Percentiles rank a stretch among this genome's conserved stretches.
Evolutionary conservation across 2,113 vertebrate species (phyloP).

Genomic region (Ondatra zibethicus): DNA sequence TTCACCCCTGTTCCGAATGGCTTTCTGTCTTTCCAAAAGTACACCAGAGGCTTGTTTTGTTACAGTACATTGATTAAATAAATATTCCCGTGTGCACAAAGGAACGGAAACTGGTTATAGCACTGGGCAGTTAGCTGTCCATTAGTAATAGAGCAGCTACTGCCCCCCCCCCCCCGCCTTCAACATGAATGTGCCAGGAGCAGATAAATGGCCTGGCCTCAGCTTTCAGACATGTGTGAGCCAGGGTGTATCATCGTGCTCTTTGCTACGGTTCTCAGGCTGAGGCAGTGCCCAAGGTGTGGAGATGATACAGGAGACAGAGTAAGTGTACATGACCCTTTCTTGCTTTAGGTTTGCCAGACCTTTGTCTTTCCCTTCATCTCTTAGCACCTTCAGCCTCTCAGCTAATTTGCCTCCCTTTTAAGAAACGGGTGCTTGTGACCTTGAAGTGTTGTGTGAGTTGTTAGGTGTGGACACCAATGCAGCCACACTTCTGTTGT

Average conservation of each 20-base stretch:
- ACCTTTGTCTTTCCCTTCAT: conserved; percentile 54
- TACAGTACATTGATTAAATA: conserved; percentile 87
- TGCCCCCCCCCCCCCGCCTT: not conserved
- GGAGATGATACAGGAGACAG: conserved; percentile 9
- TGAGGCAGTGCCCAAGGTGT: not conserved
- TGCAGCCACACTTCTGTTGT: not conserved
- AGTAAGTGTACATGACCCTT: not conserved
- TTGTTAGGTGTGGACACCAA: not conserved
- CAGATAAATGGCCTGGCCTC: conserved; percentile 53
- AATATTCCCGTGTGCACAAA: conserved; percentile 85
- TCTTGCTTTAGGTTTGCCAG: conserved; percentile 28
- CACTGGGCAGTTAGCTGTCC: conserved; percentile 81
- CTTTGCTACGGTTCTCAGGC: not conserved
- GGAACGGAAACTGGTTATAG: conserved; percentile 81
- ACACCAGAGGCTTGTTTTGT: conserved; percentile 85
- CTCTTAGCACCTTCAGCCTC: not conserved
- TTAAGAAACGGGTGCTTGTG: not conserved
- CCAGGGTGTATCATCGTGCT: not conserved
- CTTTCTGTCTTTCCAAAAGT: conserved; percentile 79
- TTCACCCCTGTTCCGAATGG: conserved; percentile 75
- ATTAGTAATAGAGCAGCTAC: conserved; percentile 77
- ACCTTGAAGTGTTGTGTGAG: not conserved
- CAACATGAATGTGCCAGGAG: conserved; percentile 65
- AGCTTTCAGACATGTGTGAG: conserved; percentile 5
- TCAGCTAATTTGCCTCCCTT: not conserved